Base-by-base conservation (phyloP, 2,888 invertebrate genomes). In the Tethea ocularis region DNA sequence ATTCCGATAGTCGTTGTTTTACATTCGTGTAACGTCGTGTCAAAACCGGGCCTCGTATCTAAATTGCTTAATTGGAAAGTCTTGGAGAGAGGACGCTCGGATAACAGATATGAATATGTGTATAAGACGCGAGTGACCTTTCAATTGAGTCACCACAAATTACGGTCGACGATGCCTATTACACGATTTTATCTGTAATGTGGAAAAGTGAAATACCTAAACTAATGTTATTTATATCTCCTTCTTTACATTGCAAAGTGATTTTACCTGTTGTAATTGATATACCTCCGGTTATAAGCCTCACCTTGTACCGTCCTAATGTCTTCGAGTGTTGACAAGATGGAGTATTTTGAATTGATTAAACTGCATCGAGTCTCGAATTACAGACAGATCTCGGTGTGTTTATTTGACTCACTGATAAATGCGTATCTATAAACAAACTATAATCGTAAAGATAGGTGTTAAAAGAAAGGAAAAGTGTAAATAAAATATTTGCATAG, bases 61-160 rank as follows among this genome's bases (percentile, higher is more conserved):
- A 91, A 92, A 93, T 91, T 88, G 89, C 93, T 93, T 92, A 92
- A 93, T 93, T 92, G 93, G 89, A 91, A 90, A 91, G 87, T 83
- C 81, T 81, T 73, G 74, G 78, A 79, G 83, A 87, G 84, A 83
- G 83, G 79, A 80, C 80, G 78, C 77, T 77, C 78, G 73, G 79
- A 80, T 80, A 80, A 83, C 74, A 72, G 83, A 84, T 86, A 88
- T 81, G 78, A 84, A 84, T 84, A 81, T 78, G 74, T 80, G 79
- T 77, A 80, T 76, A 77, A 78, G 77, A 69, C 62, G 68, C 71
- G 73, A 62, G 64, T 86, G 86, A 87, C 83, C 86, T 87, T 84
- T 83, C 83, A 82, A 87, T 86, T 82, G 84, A 84, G 78, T 72
- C 73, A 66, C 72, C 72, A 78, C 78, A 81, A 80, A 74, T 82